Conservation (phyloP, 2,113 vertebrate species). For the Alethe diademata region DNA sequence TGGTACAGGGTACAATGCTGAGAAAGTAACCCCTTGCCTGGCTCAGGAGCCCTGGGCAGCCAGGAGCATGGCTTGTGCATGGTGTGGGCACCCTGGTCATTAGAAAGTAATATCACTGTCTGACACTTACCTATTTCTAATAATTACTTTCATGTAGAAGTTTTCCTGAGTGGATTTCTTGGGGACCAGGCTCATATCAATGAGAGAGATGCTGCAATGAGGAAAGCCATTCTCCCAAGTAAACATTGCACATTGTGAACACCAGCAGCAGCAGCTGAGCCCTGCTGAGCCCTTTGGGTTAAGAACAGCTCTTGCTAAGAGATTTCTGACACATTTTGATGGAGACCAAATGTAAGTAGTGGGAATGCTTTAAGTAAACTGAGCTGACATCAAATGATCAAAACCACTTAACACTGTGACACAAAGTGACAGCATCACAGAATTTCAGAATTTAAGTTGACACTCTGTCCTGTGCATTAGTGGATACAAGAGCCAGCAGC, state of each 20-base stretch:
- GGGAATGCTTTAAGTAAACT: slow-evolving; percentile 13
- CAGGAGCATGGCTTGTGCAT: fast-evolving
- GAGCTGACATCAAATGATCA: slow-evolving; percentile 56
- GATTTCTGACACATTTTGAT: neutral
- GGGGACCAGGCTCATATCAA: neutral
- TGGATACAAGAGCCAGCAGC: neutral
- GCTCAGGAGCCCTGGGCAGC: neutral
- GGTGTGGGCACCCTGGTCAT: too few species aligned
- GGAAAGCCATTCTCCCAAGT: neutral
- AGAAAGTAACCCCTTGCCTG: neutral
- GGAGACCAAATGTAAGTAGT: slow-evolving; percentile 13
- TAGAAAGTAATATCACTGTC: neutral
- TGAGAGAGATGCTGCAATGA: neutral
- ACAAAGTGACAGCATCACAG: slow-evolving; percentile 44
- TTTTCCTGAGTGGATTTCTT: neutral
- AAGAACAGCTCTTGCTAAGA: neutral
- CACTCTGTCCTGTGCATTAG: neutral
- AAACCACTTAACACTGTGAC: slow-evolving; percentile 45
- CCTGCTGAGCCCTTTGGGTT: neutral
- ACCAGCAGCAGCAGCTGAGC: neutral
- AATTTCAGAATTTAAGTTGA: neutral
- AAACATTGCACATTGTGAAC: neutral
- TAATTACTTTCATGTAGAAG: neutral
- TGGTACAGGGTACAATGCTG: neutral
- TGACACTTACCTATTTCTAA: too few species aligned